These are phyloP conservation scores for Portunus trituberculatus DNA, from an alignment of 1,140 invertebrate species.

Conservation along the genomic window DNA sequence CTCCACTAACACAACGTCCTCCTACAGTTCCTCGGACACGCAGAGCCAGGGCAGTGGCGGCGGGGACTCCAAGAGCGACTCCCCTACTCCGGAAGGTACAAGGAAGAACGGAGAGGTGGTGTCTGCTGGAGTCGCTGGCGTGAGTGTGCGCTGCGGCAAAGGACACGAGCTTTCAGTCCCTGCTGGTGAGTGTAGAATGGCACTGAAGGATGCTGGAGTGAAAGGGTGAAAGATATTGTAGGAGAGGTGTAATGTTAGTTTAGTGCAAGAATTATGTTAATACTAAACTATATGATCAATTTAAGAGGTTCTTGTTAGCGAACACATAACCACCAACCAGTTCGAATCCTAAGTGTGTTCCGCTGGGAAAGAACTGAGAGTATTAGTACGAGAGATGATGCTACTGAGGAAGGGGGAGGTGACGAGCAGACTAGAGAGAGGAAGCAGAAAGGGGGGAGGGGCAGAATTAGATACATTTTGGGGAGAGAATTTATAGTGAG, in stretches of 20 bases:
- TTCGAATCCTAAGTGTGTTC: too few relatives aligned
- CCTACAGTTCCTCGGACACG: constrained; percentile 69
- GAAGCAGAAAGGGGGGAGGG: too few relatives aligned
- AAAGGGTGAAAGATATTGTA: neutral
- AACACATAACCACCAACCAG: too few relatives aligned
- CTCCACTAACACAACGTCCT: neutral
- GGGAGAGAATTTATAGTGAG: too few relatives aligned
- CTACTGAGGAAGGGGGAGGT: neutral
- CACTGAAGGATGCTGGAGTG: neutral
- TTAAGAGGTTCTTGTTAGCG: too few relatives aligned
- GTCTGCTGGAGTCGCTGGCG: constrained; percentile 48
- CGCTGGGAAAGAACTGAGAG: too few relatives aligned
- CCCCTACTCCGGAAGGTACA: constrained; percentile 60
- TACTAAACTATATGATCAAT: too few relatives aligned
- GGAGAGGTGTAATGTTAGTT: neutral
- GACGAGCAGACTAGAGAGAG: neutral
- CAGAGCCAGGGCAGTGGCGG: constrained; percentile 77
- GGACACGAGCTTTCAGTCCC: constrained; percentile 68
- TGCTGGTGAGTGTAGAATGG: constrained; percentile 49
- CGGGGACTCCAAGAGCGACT: constrained; percentile 70
- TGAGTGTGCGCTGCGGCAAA: constrained; percentile 66
- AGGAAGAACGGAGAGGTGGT: constrained; percentile 64
- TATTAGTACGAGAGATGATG: too few relatives aligned
- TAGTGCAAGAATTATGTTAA: too few relatives aligned
- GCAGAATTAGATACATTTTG: too few relatives aligned